Evolutionary conservation across 2,113 vertebrate species (phyloP).

Genomic region (Chlamydotis undulata): DNA sequence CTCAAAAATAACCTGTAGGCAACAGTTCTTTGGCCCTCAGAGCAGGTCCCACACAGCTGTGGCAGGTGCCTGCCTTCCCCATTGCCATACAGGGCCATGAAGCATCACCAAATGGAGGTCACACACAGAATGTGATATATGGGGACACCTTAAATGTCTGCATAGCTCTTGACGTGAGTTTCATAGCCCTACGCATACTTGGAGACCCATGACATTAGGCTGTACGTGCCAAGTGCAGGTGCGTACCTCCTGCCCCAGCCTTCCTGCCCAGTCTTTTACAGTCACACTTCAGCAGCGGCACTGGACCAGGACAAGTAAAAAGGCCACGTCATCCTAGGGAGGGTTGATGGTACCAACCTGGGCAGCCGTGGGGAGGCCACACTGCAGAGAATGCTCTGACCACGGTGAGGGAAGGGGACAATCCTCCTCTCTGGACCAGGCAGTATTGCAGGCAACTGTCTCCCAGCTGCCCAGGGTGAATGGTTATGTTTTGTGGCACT

Average conservation of each 20-base stretch:
- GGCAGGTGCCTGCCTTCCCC: not conserved
- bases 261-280: not conserved
- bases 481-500: not conserved
- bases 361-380: not conserved
- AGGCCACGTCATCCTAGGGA: not conserved
- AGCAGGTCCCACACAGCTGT: not conserved
- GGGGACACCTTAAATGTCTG: not conserved
- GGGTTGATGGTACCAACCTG: not conserved
- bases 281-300: not conserved
- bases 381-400: not conserved
- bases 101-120: not conserved
- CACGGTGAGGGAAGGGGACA: not conserved
- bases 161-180: not conserved
- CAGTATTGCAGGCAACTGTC: not conserved
- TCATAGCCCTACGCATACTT: not conserved
- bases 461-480: not conserved
- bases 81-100: not conserved
- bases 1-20: not conserved
- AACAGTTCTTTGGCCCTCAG: not conserved
- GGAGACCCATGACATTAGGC: not conserved
- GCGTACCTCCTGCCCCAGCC: not conserved
- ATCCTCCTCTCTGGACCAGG: not conserved
- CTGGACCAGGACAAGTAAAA: not conserved
- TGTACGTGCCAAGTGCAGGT: not conserved
- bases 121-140: not conserved